Percentiles rank a stretch among this genome's conserved stretches.
These are phyloP conservation scores for Peromyscus eremicus DNA, from an alignment of 2,797 vertebrate genomes.

Conservation along the genomic window DNA sequence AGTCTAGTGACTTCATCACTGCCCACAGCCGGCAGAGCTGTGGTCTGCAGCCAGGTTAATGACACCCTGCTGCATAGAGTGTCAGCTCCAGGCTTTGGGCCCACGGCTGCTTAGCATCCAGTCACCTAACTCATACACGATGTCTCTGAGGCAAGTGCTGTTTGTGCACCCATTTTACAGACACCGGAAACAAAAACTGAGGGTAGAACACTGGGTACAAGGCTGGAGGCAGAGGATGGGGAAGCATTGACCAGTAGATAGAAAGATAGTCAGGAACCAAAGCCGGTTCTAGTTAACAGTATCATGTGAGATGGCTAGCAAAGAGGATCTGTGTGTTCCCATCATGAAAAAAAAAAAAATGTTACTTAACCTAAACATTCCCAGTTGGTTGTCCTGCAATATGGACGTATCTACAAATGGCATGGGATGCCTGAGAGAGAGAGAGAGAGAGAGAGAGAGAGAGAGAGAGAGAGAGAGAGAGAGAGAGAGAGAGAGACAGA, in stretches of 20 bases:
- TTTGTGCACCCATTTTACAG: too few species aligned
- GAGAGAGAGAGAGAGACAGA: too few species aligned
- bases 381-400: too few species aligned
- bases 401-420: not conserved
- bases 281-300: accelerated
- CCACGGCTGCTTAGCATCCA: not conserved
- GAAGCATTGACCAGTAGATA: accelerated
- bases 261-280: not conserved
- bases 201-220: not conserved
- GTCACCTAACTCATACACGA: accelerated
- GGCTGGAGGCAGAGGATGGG: too few species aligned
- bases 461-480: not conserved
- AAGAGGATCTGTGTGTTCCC: not conserved
- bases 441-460: not conserved
- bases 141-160: accelerated
- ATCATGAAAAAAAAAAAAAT: too few species aligned
- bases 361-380: not conserved
- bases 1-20: accelerated
- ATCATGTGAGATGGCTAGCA: too few species aligned
- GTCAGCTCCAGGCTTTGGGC: not conserved
- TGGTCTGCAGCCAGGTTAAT: not conserved
- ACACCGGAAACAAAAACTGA: not conserved
- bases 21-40: not conserved
- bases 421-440: too few species aligned
- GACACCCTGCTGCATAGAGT: accelerated